These are phyloP conservation scores for Acipenser transmontanus DNA, from an alignment of 2,797 vertebrate species.

Conservation along the genomic window DNA sequence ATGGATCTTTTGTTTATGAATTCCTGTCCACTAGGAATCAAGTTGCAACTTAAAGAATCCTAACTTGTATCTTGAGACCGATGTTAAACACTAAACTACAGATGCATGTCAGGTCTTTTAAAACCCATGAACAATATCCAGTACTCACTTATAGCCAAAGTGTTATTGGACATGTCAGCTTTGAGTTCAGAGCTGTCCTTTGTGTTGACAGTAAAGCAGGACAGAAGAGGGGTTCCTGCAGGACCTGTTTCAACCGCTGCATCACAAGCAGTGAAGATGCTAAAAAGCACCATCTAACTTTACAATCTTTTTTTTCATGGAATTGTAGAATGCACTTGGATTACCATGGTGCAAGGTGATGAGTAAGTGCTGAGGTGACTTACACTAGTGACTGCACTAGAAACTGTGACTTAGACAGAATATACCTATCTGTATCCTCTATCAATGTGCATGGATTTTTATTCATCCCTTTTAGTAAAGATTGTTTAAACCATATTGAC, in stretches of 20 bases:
- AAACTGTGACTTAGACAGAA: too few relatives aligned
- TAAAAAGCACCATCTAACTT: too few relatives aligned
- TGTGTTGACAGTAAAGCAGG: background rate
- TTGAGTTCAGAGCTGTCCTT: background rate
- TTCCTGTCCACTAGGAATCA: constrained; percentile 19
- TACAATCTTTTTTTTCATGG: too few relatives aligned
- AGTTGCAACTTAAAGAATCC: constrained; percentile 9
- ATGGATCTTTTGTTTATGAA: background rate
- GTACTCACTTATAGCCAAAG: background rate
- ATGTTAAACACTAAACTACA: constrained; percentile 29
- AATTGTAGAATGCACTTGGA: too few relatives aligned
- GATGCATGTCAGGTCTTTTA: background rate
- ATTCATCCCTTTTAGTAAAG: too few relatives aligned
- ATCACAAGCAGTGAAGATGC: too few relatives aligned
- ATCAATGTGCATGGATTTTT: too few relatives aligned
- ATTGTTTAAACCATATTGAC: too few relatives aligned
- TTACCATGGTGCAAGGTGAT: too few relatives aligned
- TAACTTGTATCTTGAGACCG: constrained; percentile 27
- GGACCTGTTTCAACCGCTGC: background rate
- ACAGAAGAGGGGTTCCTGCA: constrained; percentile 2
- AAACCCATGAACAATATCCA: background rate
- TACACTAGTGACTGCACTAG: too few relatives aligned
- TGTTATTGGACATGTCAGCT: constrained; percentile 8
- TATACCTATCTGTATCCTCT: too few relatives aligned
- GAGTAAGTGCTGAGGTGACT: too few relatives aligned